Percentiles rank a stretch among this genome's conserved stretches.
phyloP scores from a whole-genome alignment of 2,888 invertebrate species.

The Dendrolimus houi region DNA sequence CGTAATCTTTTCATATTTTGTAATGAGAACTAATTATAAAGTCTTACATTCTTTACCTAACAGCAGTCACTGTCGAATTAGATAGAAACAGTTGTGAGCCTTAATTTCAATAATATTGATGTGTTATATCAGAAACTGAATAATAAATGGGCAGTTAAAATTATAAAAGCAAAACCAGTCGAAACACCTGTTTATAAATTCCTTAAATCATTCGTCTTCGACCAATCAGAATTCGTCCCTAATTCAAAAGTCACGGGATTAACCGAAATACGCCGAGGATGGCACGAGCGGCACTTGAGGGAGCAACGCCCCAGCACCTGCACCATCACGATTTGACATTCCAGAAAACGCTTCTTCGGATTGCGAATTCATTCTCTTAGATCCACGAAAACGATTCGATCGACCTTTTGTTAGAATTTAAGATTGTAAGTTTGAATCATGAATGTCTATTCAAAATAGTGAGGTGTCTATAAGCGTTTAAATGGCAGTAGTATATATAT shows the following conservation, averaged over 20 bases:
- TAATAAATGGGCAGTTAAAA: neutral
- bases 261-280: conserved; percentile 27
- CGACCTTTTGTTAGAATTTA: neutral
- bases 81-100: no score
- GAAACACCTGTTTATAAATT: neutral
- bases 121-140: no score
- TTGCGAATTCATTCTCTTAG: conserved; percentile 33
- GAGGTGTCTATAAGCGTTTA: neutral
- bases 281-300: conserved; percentile 33
- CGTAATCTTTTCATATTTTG: no score
- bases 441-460: neutral
- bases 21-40: no score
- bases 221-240: conserved; percentile 35
- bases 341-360: conserved; percentile 29
- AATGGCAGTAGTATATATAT: neutral
- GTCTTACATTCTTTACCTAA: no score
- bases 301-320: conserved; percentile 64
- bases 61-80: no score
- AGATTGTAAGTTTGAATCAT: neutral
- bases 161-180: conserved; percentile 1
- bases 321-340: conserved; percentile 54
- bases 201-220: conserved; percentile 1
- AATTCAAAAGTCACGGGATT: conserved; percentile 40
- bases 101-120: no score
- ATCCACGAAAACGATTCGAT: conserved; percentile 37